Base-by-base conservation (phyloP, 2,113 vertebrate species). In the Xerus inauris region DNA sequence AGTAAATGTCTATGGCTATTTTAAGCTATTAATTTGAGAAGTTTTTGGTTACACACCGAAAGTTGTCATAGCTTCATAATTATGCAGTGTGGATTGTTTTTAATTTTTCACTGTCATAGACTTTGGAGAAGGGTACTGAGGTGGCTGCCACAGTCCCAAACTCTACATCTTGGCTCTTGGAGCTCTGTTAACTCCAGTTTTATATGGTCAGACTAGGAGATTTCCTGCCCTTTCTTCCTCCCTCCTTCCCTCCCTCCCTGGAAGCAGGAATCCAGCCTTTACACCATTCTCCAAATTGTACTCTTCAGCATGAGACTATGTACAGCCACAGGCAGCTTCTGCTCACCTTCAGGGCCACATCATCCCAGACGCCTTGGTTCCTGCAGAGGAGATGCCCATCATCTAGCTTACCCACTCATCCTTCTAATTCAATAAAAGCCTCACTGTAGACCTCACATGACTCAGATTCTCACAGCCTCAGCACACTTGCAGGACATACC, bases 51-150 rank as follows among this genome's bases (percentile, higher is more conserved):
- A 80, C 4, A 54, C n/a, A 93, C 13, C 4, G 59, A 42, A 90
- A 87, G 26, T 30, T 51, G 24, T 73, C 84, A 77, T 30, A 81
- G 24, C 2, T 67, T n/a, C 2, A 49, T 28, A 47, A 35, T 3
- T 76, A 32, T 81, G 64, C 22, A 69, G 13, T n/a, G 5, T 51
- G 32, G 2, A 97, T 98, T 97, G 94, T 96, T 95, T 97, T 96
- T 94, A 95, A 95, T 97, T 96, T 85, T 98, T 98, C 3, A 96
- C 97, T 95, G 87, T 97, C 95, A 94, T 17, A 22, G 65, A 98
- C 96, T 97, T 97, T 86, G 95, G 97, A 93, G 90, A 96, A 95
- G 91, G 95, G 91, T 96, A 89, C 88, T 98, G 90, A 96, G 94
- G 95, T 87, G 98, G 97, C 85, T 94, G 64, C 87, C 47, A 49